Conservation (phyloP, 2,113 vertebrate genomes). For the Dasypus novemcinctus region DNA sequence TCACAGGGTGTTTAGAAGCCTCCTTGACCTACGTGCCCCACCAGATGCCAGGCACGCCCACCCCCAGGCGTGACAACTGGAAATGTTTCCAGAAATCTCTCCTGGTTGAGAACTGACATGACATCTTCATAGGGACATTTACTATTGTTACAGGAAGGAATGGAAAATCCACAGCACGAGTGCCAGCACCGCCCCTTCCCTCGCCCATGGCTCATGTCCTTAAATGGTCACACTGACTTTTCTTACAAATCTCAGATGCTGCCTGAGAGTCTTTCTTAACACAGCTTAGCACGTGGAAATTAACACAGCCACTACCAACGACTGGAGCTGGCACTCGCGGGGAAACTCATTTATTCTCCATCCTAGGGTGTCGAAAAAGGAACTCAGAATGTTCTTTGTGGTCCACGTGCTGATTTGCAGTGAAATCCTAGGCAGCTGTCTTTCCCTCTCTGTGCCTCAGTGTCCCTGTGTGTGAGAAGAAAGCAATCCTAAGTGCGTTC, state of each 20-base stretch:
- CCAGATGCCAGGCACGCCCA: not conserved
- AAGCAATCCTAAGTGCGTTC: not conserved
- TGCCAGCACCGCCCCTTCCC: not conserved
- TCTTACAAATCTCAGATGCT: not conserved
- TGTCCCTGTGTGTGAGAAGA: not conserved
- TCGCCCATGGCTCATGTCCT: rapidly evolving
- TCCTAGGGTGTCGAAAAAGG: not conserved
- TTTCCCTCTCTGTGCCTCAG: not conserved
- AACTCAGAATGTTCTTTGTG: not conserved
- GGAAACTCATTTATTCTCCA: not conserved
- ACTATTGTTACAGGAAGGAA: rapidly evolving
- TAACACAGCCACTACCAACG: not conserved
- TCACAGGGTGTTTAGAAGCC: not conserved
- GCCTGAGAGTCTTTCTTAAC: not conserved
- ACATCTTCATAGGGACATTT: not conserved
- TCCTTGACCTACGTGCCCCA: not conserved
- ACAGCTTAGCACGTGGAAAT: too few relatives aligned
- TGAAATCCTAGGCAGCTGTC: not conserved
- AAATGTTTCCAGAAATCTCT: not conserved
- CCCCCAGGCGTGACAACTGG: not conserved
- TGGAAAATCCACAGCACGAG: rapidly evolving
- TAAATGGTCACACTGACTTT: rapidly evolving
- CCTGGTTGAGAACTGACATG: not conserved
- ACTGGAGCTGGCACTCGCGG: not conserved
- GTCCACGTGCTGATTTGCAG: not conserved